Base-by-base conservation (phyloP, 2,113 vertebrate species). In the Petrocephalus microphthalmus region DNA sequence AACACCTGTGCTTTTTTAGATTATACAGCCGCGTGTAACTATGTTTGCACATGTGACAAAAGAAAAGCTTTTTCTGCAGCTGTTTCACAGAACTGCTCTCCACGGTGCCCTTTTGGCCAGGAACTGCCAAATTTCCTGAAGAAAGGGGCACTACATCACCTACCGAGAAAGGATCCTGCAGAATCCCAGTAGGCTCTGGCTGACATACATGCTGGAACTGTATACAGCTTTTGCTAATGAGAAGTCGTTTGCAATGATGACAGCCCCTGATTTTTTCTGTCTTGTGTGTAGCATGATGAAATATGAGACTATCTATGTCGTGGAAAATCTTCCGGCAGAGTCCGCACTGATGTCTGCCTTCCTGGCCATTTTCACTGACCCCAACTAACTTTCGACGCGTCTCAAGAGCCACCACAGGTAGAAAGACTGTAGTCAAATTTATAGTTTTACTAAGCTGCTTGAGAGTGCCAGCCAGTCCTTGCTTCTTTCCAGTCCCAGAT, bases 381-480 rank as follows among this genome's bases (percentile, higher is more conserved):
- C 93, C 93, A 89, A 92, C 74, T 11, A 96, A 93, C 89, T 94
- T 96, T 64, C 96, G 95, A 52, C 94, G 94, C 0, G 95, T 95
- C 91, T 95, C 95, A 15, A 96, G 94, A 67, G 94, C 92, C 45
- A 96, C 95, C 67, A 96, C 94, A n/a, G 95, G 95, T 7, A 93
- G 95, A n/a, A 95, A 92, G 64, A 91, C 92, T 91, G 93, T 94
- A 5, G 93, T 95, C 37, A 95, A 90, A 53, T 92, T 94, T 13
- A 95, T 92, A 74, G 94, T 91, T 42, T 64, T 92, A 3, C 51
- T 57, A 7, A 2, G 10, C 47, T 85, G 90, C 89, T 54, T 92
- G 5, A 56, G 13, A 82, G 19, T 7, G 0, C 29, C 52, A 3
- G 74, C 52, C 52, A 91, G 91, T 82, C 91, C 90, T 37, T 91